Evolutionary conservation across 2,797 vertebrate genomes (phyloP), one percentile per base, ranked within the genome.

Genomic region (Anguilla megastoma): DNA sequence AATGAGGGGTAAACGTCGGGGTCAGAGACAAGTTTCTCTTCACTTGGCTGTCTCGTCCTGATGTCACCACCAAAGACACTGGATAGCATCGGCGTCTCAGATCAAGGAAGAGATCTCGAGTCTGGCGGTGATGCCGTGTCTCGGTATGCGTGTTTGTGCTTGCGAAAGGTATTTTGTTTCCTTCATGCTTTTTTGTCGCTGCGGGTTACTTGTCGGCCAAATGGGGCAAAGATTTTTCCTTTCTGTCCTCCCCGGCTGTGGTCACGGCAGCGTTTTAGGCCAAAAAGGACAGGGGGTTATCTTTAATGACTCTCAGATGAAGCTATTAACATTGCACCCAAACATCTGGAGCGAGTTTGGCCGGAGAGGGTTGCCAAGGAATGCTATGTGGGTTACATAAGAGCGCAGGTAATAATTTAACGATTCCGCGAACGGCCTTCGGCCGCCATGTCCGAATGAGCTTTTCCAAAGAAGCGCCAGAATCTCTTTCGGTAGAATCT

Each of bases 311-410:
- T 87, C 63, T 52, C 89, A 91, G 74, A 88, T 89, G 89, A 89
- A 74, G 85, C 82, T 89, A 56, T 89, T 90, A 88, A 87, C 86
- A 50, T 88, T 87, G 85, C 88, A 48, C 88, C 74, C 30, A 41
- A 85, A 90, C 92, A 90, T 92, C 90, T 92, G 89, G 88, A 88
- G 54, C 48, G 84, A 86, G 87, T 90, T 85, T 79, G 85, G 86
- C 41, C 71, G 36, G 45, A 86, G 63, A n/a, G 56, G 60, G 88
- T 76, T n/a, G 84, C 56, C 79, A 85, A 90, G 85, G 89, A 88
- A 85, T 90, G 87, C 79, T 86, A 54, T 84, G 85, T 54, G 58
- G 33, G 69, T 71, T 83, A 86, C 86, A 86, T 90, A 87, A 89
- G 86, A 79, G 56, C 27, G 85, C 76, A 80, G 84, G 83, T 84